Evolutionary conservation across 2,888 invertebrate species (phyloP), one percentile per base, ranked within the genome.

Genomic region (Trisateles emortualis): DNA sequence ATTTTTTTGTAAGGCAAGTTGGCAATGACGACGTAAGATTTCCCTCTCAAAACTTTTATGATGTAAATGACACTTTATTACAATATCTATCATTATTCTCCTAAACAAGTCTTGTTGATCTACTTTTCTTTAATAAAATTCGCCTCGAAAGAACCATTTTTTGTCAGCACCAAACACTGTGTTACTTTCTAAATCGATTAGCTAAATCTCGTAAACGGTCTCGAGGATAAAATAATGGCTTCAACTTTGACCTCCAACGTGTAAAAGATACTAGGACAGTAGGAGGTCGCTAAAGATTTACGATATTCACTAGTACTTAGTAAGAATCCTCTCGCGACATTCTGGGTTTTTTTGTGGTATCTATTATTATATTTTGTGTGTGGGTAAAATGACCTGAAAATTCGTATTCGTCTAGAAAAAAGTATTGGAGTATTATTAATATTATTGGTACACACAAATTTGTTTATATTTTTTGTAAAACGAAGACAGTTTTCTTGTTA

Each of bases 201-300:
- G 26, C 8, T 26, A 32, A 19, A 29, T 17, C 42, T 30, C 11
- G 30, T 42, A 32, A 43, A 32, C 17, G 13, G 32, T 17, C 32
- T 29, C 1, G 17, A 32, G 17, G 9, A 17, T 43, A 32, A 43
- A 32, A 43, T 43, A 43, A 43, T 32, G 42, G 11, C 10, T 13
- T 8, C 30, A 11, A 30, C 17, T 32, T 24, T 64, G 65, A 60
- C 57, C 68, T 63, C 38, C 22, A 59, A 52, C 43, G 35, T 56
- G 48, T 57, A 53, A 52, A 56, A 48, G 45, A 64, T 59, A 63
- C 65, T 56, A 58, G 59, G 68, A 55, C 55, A 54, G 35, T 55
- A 65, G 58, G 55, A 63, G 55, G 65, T 65, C 60, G 45, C 38
- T 50, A 42, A 44, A 68, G 65, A 68, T 68, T 68, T 65, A 68